These are phyloP conservation scores for Apteryx mantelli DNA, from an alignment of 2,113 vertebrate genomes.

Conservation along the genomic window DNA sequence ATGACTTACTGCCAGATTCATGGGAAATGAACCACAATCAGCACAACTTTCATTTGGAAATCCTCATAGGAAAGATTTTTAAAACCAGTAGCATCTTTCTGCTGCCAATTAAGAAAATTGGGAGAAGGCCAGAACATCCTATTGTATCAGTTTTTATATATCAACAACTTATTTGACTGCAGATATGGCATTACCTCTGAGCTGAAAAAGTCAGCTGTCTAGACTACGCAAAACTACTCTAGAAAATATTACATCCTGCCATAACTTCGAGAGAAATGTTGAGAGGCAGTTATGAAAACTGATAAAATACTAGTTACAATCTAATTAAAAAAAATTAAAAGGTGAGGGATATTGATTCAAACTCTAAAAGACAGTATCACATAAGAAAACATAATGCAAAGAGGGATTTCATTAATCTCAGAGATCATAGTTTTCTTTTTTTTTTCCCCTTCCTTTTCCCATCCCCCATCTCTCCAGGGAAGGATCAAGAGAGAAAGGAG, in stretches of 20 bases:
- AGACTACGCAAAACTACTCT: background rate
- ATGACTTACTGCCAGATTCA: background rate
- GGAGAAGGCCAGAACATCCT: background rate
- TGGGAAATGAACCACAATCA: background rate
- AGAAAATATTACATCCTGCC: background rate
- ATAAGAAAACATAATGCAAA: background rate
- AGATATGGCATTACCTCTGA: background rate
- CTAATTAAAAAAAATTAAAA: background rate
- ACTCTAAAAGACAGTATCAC: background rate
- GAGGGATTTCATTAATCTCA: background rate
- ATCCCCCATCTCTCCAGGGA: background rate
- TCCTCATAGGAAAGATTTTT: background rate
- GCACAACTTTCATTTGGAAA: background rate
- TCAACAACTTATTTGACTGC: background rate
- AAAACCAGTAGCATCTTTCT: background rate
- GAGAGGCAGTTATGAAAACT: background rate
- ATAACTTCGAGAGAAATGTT: background rate
- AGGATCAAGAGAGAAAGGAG: background rate
- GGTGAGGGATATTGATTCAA: background rate
- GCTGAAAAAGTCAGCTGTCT: background rate
- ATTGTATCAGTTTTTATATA: background rate
- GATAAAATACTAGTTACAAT: background rate
- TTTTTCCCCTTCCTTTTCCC: background rate
- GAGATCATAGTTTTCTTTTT: background rate
- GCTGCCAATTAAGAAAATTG: background rate